A percentile compares a stretch with the other conserved stretches of the same genome.
Conservation (phyloP, 1,140 invertebrate species). For the Drosophila novamexicana region DNA sequence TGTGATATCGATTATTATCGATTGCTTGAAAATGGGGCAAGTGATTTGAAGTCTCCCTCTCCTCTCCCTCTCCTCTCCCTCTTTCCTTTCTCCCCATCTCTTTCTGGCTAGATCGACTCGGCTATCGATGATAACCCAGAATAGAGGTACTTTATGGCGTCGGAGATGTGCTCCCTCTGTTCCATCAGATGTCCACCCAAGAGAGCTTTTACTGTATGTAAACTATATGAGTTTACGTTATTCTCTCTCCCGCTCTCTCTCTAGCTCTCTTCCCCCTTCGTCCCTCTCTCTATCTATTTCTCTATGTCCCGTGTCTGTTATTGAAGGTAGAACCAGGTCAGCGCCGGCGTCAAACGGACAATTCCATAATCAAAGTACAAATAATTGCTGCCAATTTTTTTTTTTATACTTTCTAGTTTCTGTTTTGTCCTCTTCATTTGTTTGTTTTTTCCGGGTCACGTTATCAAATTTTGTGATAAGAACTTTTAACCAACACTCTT, state of each 20-base stretch:
- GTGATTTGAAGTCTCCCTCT: too few species aligned
- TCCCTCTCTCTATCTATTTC: neutral
- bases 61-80: too few species aligned
- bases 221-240: neutral
- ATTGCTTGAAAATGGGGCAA: too few species aligned
- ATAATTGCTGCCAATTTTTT: constrained; percentile 23
- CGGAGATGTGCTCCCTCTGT: too few species aligned
- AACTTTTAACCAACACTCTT: too few species aligned
- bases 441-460: neutral
- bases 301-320: neutral
- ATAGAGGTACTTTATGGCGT: too few species aligned
- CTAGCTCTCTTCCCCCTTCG: neutral
- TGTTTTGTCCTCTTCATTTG: neutral
- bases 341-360: constrained; percentile 19
- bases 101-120: too few species aligned
- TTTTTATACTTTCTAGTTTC: neutral
- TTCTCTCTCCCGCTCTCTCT: neutral
- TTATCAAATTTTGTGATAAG: neutral
- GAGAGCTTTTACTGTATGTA: too few species aligned
- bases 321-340: neutral
- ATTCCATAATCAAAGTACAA: constrained; percentile 43
- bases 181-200: too few species aligned
- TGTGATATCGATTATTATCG: too few species aligned
- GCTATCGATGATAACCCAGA: too few species aligned
- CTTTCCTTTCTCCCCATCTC: too few species aligned